Evolutionary conservation across 1,140 invertebrate species (phyloP).

Genomic region (Subanguina moxae): DNA sequence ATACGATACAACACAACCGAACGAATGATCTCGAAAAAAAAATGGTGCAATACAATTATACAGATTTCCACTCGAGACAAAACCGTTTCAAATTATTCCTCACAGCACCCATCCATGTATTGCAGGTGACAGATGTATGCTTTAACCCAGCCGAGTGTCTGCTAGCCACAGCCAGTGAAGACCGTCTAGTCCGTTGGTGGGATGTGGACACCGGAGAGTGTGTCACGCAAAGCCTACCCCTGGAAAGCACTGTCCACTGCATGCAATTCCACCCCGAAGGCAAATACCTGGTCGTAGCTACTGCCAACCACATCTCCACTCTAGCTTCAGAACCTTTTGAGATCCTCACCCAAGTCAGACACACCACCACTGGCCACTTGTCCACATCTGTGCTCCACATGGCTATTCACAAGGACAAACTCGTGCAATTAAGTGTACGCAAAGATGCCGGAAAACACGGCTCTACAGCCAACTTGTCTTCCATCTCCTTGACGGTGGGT

Average conservation of each 20-base stretch:
- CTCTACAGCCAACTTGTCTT: neutral
- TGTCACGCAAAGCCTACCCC: conserved; percentile 33
- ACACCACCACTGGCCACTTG: neutral
- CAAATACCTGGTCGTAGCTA: conserved; percentile 19
- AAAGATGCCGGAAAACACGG: neutral
- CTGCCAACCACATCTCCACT: conserved; percentile 19
- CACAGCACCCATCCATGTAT: too few species aligned
- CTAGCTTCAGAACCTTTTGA: conserved; percentile 40
- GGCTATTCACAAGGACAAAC: neutral
- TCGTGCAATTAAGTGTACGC: neutral
- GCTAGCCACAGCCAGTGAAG: conserved; percentile 31
- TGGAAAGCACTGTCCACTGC: conserved; percentile 12
- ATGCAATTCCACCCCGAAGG: conserved; percentile 31
- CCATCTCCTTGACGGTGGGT: neutral
- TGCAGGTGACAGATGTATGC: conserved; percentile 11
- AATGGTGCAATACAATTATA: too few species aligned
- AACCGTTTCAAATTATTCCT: too few species aligned
- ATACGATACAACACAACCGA: too few species aligned
- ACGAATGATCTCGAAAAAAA: too few species aligned
- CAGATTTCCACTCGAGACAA: too few species aligned
- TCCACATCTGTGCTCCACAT: neutral
- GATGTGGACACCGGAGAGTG: conserved; percentile 41
- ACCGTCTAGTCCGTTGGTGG: conserved; percentile 36
- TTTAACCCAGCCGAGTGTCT: conserved; percentile 38
- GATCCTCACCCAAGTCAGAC: conserved; percentile 22